Evolutionary conservation across 2,113 vertebrate genomes (phyloP), one percentile per base, ranked within the genome.

Genomic region (Odocoileus hemionus): DNA sequence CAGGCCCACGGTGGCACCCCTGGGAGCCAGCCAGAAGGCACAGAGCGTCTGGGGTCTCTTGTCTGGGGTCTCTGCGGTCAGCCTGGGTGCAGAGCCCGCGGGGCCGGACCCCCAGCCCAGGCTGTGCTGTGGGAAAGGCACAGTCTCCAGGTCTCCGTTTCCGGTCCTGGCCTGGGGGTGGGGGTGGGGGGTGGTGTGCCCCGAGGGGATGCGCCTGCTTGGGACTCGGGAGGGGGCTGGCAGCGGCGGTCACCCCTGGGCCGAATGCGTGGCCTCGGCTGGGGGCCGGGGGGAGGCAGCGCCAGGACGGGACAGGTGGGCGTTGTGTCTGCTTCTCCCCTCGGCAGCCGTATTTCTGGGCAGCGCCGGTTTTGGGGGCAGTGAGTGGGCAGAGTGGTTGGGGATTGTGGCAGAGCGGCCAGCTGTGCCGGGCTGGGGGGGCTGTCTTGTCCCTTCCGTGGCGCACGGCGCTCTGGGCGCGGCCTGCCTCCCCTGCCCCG

Each of bases 81-180:
- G 19, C 55, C 14, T 5, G 3, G 11, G n/a, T 17, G 7, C n/a
- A 16, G 23, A 7, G 21, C 13, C 54, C 39, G 7, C 1, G 6
- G 3, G 36, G 79, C 33, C 45, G n/a, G 23, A 50, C 39, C 12
- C 0, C 23, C 5, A 28, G 25, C 39, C 43, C 90, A 55, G 19
- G 43, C 26, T 9, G 52, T 12, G 26, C 45, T 8, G n/a, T 1
- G 16, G 6, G 16, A 33, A 3, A 21, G 89, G 23, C 82, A 2
- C 8, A 0, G 3, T 43, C 33, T 45, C 17, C 58, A 1, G 0
- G 36, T 3, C 52, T 74, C 10, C 0, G 58, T 64, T 86, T 61
- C 67, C 43, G 0, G 0, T 6, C 13, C 6, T 6, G 2, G 21
- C 70, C 12, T n/a, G 0, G 0, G 17, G 33, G 7, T 6, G 0